Base-by-base conservation (phyloP, 2,888 invertebrate genomes). In the Pomacea canaliculata region DNA sequence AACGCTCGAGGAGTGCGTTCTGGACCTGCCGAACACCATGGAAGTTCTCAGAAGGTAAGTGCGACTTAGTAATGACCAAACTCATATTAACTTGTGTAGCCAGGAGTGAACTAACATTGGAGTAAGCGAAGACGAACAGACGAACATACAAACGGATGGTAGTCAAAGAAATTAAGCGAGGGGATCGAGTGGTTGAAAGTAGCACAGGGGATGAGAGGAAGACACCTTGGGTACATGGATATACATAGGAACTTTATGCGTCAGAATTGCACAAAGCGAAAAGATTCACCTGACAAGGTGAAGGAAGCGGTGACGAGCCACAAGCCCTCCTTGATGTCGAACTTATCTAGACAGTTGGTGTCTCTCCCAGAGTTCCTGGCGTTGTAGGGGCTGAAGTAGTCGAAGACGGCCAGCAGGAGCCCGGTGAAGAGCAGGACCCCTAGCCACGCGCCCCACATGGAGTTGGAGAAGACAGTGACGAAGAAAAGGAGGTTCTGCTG, bases 221-320 rank as follows among this genome's bases (percentile, higher is more conserved):
- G 51, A 56, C 10, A 56, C 2, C 12, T 56, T 56, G 37, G 0
- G 0, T 23, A 23, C 23, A 23, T 23, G 23, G 0, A 3, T 37
- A 5, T 1, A 37, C 37, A 37, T 1, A 37, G 37, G 37, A 37
- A 37, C 1, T 37, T 37, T 37, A 37, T 37, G 37, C 37, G 5
- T 37, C 37, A 37, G 5, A 37, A 37, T 56, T 8, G 3, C 10
- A 56, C 10, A 16, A 56, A 51, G 51, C 0, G 51, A 56, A 56
- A 7, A 2, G 51, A 12, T 65, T 60, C 78, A 85, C 86, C 88
- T 78, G 97, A 96, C 0, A 97, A 96, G 0, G 97, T 97, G 89
- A 97, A 97, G 0, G 97, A 96, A 0, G 97, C 97, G 70, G 97
- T 90, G 0, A 97, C 96, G 88, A 97, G 97, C 97, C 97, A 97